A percentile compares a stretch with the other conserved stretches of the same genome.
Conservation (phyloP, 2,888 invertebrate genomes). For the Drosophila borealis region DNA sequence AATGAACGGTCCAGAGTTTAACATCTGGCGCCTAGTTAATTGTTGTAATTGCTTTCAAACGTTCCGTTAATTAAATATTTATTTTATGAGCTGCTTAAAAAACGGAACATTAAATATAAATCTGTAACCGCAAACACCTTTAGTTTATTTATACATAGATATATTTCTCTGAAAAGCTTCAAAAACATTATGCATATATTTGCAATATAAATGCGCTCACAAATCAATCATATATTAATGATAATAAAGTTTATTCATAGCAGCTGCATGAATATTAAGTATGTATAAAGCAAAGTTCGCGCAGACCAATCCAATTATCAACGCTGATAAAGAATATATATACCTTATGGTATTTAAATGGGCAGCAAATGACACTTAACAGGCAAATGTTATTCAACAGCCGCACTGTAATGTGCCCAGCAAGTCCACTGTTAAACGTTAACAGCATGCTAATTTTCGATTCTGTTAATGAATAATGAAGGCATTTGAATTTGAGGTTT, state of each 20-base stretch:
- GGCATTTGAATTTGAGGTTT: conserved; percentile 47
- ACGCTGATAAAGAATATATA: conserved; percentile 11
- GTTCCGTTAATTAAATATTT: conserved; percentile 6
- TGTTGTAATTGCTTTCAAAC: conserved; percentile 2
- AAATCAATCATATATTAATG: background rate
- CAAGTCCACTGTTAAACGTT: conserved; percentile 4
- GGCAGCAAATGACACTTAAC: conserved; percentile 2
- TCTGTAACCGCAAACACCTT: background rate
- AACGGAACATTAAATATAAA: background rate
- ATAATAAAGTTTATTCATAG: conserved; percentile 29
- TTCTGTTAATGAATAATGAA: conserved; percentile 1
- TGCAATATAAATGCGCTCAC: background rate
- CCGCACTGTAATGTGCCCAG: background rate
- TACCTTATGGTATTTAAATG: background rate
- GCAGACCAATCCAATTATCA: background rate
- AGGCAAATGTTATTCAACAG: conserved; percentile 5
- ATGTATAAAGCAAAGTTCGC: background rate
- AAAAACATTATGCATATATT: background rate
- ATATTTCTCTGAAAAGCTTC: too few relatives aligned
- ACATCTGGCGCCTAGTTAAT: conserved; percentile 21
- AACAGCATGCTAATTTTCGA: background rate
- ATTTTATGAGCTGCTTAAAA: background rate
- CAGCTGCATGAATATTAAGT: conserved; percentile 13
- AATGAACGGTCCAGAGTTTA: conserved; percentile 27
- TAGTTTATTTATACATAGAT: background rate